Base-by-base conservation (phyloP, 2,888 invertebrate species). In the Anoncus sp. region DNA sequence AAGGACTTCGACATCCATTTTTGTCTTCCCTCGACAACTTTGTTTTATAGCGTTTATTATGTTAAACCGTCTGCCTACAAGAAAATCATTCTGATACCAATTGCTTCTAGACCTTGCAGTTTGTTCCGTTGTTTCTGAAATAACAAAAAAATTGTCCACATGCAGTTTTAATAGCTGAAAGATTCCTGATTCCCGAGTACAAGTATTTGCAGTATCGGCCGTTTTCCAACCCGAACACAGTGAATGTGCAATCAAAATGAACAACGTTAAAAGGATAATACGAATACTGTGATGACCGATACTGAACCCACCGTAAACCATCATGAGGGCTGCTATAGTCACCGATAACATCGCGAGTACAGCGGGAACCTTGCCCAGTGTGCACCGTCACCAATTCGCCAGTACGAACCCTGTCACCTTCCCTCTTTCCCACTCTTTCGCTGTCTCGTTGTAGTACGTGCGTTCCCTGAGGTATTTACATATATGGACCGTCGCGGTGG, bases 401-500 rank as follows among this genome's bases (percentile, higher is more conserved):
- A 20, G 31, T 57, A 66, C 53, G 47, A 40, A 49, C 45, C 20
- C 65, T 22, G 53, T 76, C 75, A 59, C 59, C 45, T 45, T 65
- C 43, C 51, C 51, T 63, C 72, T 53, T 63, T 55, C 70, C 57
- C 49, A 51, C 55, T 67, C 71, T 47, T 65, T 49, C 57, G 38
- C 47, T 77, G 74, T 78, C 81, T 79, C 80, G 81, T 76, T 76
- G 80, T 80, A 80, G 84, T 87, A 85, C 86, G 85, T 86, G 83
- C 86, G 88, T 87, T 89, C 87, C 87, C 84, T 81, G 81, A 87
- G 88, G 87, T 90, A 90, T 90, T 90, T 90, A 90, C 90, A 90
- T 90, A 90, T 90, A 90, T 90, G 90, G 90, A 89, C 88, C 87
- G 87, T 60, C 35, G 51, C 65, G 65, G 60, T 53, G 45, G 60